Evolutionary conservation across 2,113 vertebrate species (phyloP), one percentile per base, ranked within the genome.

Genomic region (Eulemur rufifrons): DNA sequence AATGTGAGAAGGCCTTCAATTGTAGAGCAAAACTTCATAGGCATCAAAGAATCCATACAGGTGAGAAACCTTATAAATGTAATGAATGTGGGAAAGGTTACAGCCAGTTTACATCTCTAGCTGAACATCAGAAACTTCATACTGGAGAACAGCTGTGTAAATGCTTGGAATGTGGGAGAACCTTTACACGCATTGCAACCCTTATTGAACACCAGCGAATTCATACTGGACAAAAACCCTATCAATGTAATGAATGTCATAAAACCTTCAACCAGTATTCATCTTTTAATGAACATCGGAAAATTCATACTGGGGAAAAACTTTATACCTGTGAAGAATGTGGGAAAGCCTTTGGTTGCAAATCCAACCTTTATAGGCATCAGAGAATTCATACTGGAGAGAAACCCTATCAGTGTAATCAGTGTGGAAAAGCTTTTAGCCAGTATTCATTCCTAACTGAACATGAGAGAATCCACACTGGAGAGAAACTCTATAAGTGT

Each of bases 1-100:
- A 97, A 39, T 97, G 96, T 89, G 97, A 94, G n/a, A 98, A 98
- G 83, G 96, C 97, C 69, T 98, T 98, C 54, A 98, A 82, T n/a
- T 96, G 94, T 76, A 96, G 96, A 76, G 95, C 95, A 37, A 97
- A 98, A 54, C 96, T 98, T 50, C 96, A 95, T 9, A 90, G 96
- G 56, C 95, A 97, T 56, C 95, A 96, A 39, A 77, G 95, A 34
- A 97, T 94, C 86, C 96, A 97, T 17, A 97, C 95, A 8, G 97
- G 96, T 1, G 95, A 97, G 89, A 98, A 97, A 47, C 95, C 97
- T 15, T 97, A 96, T 34, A 96, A 91, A 76, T 97, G 97, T 32
- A 42, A 20, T 14, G 89, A 97, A 6, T 97, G 97, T 69, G 97
- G 97, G 32, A 98, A 97, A 69, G 80, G 82, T 50, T 97, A 97